A percentile compares a stretch with the other conserved stretches of the same genome.
These are phyloP conservation scores for Oligia fasciuncula DNA, from an alignment of 2,888 invertebrate species.

Conservation along the genomic window DNA sequence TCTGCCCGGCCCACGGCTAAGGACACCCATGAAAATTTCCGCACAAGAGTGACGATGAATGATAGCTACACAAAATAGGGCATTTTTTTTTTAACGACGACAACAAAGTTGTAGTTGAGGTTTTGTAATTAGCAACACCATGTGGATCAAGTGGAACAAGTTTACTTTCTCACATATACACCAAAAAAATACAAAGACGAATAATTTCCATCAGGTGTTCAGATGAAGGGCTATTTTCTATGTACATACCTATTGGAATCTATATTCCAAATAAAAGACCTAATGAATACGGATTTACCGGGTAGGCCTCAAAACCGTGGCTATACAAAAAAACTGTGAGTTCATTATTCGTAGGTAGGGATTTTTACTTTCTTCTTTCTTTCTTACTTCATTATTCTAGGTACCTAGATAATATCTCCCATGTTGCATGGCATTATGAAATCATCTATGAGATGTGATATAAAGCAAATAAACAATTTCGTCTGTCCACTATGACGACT, in stretches of 20 bases:
- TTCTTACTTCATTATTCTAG: neutral
- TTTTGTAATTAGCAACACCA: neutral
- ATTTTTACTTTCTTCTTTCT: neutral
- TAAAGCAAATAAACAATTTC: neutral
- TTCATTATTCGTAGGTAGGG: neutral
- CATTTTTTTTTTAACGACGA: neutral
- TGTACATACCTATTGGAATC: neutral
- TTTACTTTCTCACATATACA: neutral
- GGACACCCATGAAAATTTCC: neutral
- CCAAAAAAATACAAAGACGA: neutral
- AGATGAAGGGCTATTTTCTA: neutral
- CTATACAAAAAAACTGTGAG: neutral
- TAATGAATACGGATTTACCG: neutral
- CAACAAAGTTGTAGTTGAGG: neutral
- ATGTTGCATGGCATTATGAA: neutral
- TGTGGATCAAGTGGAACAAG: constrained; percentile 17
- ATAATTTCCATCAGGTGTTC: neutral
- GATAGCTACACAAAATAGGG: neutral
- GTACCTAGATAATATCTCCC: neutral
- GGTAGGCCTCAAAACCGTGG: neutral
- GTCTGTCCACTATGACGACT: neutral
- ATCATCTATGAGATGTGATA: neutral
- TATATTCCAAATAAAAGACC: neutral
- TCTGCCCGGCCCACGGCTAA: neutral
- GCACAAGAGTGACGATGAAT: neutral